These are phyloP conservation scores for Agriopis leucophaearia DNA, from an alignment of 2,888 invertebrate genomes.

Conservation along the genomic window DNA sequence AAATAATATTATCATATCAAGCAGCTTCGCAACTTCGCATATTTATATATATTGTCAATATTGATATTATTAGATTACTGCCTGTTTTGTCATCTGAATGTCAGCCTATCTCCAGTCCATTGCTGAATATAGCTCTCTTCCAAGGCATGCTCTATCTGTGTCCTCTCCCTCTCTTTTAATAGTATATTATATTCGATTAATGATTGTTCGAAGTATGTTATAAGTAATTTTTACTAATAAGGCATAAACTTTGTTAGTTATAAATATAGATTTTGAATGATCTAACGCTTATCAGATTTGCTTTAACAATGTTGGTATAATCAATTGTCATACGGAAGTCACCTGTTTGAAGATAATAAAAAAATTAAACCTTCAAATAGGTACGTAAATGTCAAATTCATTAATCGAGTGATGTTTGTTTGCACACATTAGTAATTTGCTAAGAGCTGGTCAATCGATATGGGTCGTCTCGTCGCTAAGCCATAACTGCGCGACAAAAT, in stretches of 20 bases:
- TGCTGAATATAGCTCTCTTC: too few relatives aligned
- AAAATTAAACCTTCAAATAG: slow-evolving; percentile 25
- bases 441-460: slow-evolving; percentile 64
- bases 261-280: too few relatives aligned
- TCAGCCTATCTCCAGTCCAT: too few relatives aligned
- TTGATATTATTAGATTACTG: background rate
- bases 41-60: background rate
- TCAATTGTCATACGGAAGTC: background rate
- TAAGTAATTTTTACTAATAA: too few relatives aligned
- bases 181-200: too few relatives aligned
- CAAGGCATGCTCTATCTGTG: too few relatives aligned
- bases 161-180: too few relatives aligned
- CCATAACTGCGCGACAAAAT: too few relatives aligned
- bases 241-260: too few relatives aligned
- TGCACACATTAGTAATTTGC: slow-evolving; percentile 69
- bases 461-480: slow-evolving; percentile 43
- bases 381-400: slow-evolving; percentile 59
- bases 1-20: background rate
- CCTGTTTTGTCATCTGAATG: too few relatives aligned
- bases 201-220: too few relatives aligned
- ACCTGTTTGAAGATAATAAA: background rate
- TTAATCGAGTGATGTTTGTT: slow-evolving; percentile 61
- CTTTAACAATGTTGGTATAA: background rate
- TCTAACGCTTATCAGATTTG: too few relatives aligned
- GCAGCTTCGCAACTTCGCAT: background rate